Base-by-base conservation (phyloP, 2,888 invertebrate genomes). In the Drosophila sordidula region DNA sequence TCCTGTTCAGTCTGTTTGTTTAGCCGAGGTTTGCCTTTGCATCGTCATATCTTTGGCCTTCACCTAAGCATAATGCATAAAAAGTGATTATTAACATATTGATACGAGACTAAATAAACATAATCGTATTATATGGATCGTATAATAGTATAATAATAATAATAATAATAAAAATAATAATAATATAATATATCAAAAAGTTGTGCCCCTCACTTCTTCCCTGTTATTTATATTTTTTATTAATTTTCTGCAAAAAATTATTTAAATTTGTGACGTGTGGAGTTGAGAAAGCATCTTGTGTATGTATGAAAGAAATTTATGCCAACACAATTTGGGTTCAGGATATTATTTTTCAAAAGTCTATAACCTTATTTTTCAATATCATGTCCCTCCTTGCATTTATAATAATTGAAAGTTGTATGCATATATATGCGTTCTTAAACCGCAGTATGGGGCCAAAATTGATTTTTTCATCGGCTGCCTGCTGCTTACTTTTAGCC, bases 371-470 rank as follows among this genome's bases (percentile, higher is more conserved):
- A 42, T 42, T 59, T 16, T 36, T 34, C 3, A 4, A 8, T 34
- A 14, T 32, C 18, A 22, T 26, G 6, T 67, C 0, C 38, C 58
- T 58, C 57, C 57, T 68, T 68, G 39, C 18, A 44, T 16, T 26
- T 9, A 36, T 11, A 32, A 29, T 39, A 46, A 50, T 45, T 29
- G 45, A 29, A 42, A 25, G 26, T 18, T 41, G 18, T 63, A 32
- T 32, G 6, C 22, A 26, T 5, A 18, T 11, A 41, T n/a, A 36
- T 49, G 38, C 14, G 26, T 26, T 32, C 46, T 34, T 18, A 12
- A 22, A 70, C 78, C 86, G 81, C 87, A 65, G 89, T 88, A 86
- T 86, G 86, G 86, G 89, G 86, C 75, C 86, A 86, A 75, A 70
- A 75, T 67, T 75, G 78, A 74, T 73, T 76, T 65, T 44, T 41